Evolutionary conservation across 2,113 vertebrate genomes (phyloP), one percentile per base, ranked within the genome.

Genomic region (Saguinus midas): DNA sequence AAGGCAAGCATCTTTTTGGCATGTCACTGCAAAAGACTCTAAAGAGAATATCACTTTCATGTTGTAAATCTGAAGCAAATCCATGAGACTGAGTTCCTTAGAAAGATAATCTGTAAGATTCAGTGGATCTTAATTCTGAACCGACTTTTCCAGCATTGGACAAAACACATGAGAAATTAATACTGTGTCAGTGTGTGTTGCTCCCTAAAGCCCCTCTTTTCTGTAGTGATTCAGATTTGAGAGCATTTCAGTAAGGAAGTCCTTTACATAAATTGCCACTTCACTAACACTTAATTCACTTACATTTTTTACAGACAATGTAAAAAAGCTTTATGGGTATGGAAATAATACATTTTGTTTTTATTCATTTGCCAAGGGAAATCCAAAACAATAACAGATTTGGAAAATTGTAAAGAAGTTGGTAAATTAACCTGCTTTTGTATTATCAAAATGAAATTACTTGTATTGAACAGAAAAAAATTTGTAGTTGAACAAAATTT

Each of bases 211-310:
- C 94, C 96, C 92, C 37, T 95, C 95, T 97, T 96, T 90, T 94
- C 93, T 98, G 97, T 96, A 94, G 97, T 96, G 97, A 98, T 99
- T 98, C 97, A 98, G 98, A 98, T 98, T 98, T 98, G 98, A 99
- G 98, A 99, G 98, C 98, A 98, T 99, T 99, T 99, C 98, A 99
- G 96, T 99, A 98, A 99, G 98, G 98, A 98, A 98, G 98, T 98
- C 98, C 98, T 98, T 99, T 98, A 97, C 98, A 98, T 99, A 99
- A 99, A 99, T 99, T 99, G 99, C 98, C 99, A 99, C 99, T 99
- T 99, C 98, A 99, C 98, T 99, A 98, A 98, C 98, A 98, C 98
- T 99, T 98, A 98, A 98, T 99, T 52, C 52, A 52, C 52, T 52
- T 52, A 52, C 52, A 52, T 52, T 52, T 52, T 52, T 52, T 52